Base-by-base conservation (phyloP, 2,797 vertebrate species). In the Acrossocheilus fasciatus region DNA sequence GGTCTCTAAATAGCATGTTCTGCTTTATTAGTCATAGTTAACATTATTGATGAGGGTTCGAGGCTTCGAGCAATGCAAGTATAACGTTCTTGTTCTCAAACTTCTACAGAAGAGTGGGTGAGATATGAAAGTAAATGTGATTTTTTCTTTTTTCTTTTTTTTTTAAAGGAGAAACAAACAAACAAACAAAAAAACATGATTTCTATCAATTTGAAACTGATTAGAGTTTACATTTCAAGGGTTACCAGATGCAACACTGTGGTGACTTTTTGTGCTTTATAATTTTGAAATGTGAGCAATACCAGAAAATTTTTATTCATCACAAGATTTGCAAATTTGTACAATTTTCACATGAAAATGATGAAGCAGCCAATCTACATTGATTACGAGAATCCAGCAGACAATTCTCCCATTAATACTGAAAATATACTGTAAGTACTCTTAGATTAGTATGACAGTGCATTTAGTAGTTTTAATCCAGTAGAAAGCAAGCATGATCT, bases 11-110 rank as follows among this genome's bases (percentile, higher is more conserved):
- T 95, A 94, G 92, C 93, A 94, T 95, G 94, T 95, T 94, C 91
- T 94, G 93, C 94, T 95, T 95, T 96, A 96, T 95, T 96, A 95
- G 94, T 95, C 93, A 95, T 94, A 94, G 93, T 94, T 95, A 95
- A 94, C 94, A 93, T 91, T 90, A 91, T 91, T 91, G 93, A 95
- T 91, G 92, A 69, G 91, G 90, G 89, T 88, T 91, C 90, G 92
- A 68, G 91, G 90, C 88, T 88, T 91, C 90, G 92, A 94, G 92
- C 93, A 93, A 93, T 93, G 92, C 88, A 91, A 93, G 94, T 72
- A 83, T 17, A 36, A 92, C 91, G 91, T 89, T 87, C 93, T 95
- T 95, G 91, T 84, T 82, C 70, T 94, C 89, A 91, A 91, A 92
- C 91, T 94, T 87, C 90, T 88, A 86, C 91, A 90, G 91, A 93